Conservation (phyloP, 2,888 invertebrate species). For the Myathropa florea region DNA sequence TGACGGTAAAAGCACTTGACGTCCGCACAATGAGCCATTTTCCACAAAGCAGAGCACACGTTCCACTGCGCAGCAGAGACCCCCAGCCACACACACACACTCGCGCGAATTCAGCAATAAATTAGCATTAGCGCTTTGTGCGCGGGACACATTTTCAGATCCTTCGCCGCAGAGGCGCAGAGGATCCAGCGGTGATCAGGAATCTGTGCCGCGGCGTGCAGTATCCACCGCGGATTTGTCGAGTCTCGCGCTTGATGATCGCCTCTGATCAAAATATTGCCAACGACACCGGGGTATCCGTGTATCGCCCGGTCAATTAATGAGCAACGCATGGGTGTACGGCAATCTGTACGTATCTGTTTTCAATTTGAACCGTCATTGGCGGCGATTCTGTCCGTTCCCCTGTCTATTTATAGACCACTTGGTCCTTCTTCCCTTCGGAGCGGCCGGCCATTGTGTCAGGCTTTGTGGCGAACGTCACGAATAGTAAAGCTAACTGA, state of each 20-base stretch:
- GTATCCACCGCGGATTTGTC: no score
- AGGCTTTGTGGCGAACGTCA: constrained; percentile 64
- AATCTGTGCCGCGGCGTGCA: constrained; percentile 23
- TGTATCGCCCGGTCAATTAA: constrained; percentile 49
- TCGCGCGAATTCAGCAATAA: constrained; percentile 73
- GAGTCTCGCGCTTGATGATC: constrained; percentile 54
- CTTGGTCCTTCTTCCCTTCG: background rate
- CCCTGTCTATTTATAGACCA: constrained; percentile 29
- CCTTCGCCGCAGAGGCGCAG: background rate
- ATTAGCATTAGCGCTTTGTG: constrained; percentile 74
- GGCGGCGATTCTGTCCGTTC: constrained; percentile 22
- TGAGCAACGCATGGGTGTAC: constrained; percentile 12
- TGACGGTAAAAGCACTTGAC: constrained; percentile 68
- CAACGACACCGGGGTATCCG: constrained; percentile 2
- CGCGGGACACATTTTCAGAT: constrained; percentile 69
- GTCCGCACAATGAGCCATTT: constrained; percentile 62
- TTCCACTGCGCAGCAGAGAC: constrained; percentile 7
- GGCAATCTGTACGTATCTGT: background rate
- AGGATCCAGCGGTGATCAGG: constrained; percentile 6
- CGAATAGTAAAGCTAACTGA: constrained; percentile 70
- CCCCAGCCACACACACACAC: constrained; percentile 47
- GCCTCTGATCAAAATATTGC: constrained; percentile 68
- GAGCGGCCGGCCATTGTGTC: constrained; percentile 59
- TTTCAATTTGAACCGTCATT: constrained; percentile 43
- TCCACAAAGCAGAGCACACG: constrained; percentile 64